These are phyloP conservation scores for Neomonachus schauinslandi DNA, from an alignment of 2,113 vertebrate species.

Conservation along the genomic window DNA sequence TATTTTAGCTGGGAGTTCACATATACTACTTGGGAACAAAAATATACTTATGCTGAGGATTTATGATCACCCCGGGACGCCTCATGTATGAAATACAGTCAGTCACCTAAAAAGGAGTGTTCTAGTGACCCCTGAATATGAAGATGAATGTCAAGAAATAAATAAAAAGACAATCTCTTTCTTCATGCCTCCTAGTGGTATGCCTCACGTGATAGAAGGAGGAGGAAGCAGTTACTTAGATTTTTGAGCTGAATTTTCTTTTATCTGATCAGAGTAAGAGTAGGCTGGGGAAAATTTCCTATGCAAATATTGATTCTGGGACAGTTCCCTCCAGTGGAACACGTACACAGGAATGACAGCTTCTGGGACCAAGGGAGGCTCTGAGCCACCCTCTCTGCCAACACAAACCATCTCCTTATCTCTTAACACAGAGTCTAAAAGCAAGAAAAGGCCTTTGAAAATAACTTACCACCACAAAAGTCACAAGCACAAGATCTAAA, in stretches of 20 bases:
- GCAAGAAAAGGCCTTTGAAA: conserved; percentile 65
- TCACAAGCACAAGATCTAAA: not conserved
- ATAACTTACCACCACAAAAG: conserved; percentile 56
- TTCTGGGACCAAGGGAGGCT: conserved; percentile 68
- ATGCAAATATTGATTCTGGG: conserved; percentile 79
- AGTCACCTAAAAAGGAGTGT: not conserved
- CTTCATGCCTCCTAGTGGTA: not conserved
- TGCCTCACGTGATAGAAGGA: not conserved
- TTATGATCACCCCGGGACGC: not conserved
- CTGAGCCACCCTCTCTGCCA: conserved; percentile 54
- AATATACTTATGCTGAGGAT: not conserved
- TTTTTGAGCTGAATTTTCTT: conserved; percentile 33
- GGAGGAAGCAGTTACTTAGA: conserved; percentile 29
- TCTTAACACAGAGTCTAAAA: conserved; percentile 43
- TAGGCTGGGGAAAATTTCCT: conserved; percentile 73
- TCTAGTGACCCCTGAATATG: not conserved
- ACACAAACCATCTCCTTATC: conserved; percentile 74
- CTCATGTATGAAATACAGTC: not conserved
- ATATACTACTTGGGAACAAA: not conserved
- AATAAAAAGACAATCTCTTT: not conserved
- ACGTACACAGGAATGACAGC: conserved; percentile 69
- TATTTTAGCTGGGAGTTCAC: not conserved
- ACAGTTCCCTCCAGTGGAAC: conserved; percentile 61
- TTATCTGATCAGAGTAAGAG: conserved; percentile 72
- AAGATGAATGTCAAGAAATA: not conserved